Evolutionary conservation across 2,888 invertebrate genomes (phyloP), one percentile per base, ranked within the genome.

Genomic region (Pyrrhosoma nymphula): DNA sequence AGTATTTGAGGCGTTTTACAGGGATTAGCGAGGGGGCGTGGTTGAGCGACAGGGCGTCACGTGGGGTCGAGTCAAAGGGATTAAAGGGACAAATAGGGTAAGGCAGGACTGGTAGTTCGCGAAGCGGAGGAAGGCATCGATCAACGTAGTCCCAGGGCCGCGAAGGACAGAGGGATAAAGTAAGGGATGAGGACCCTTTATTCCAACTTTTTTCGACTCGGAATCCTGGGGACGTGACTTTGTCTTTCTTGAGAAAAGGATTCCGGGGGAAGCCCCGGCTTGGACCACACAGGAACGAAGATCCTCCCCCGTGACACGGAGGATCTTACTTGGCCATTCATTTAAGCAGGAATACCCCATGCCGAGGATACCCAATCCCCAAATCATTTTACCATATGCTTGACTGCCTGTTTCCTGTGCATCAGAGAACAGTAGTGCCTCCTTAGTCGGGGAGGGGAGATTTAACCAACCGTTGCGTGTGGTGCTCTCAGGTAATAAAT

Each of bases 1-100:
- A 18, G 82, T 35, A 10, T 16, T 82, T 16, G 82, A 35, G 14
- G 35, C 16, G 82, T 20, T 4, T 82, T 30, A 16, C 35, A 14
- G 14, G 82, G 82, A 82, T 82, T 82, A 82, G 82, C 26, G 30
- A 26, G 3, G 82, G 47, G 82, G 82, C 82, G 82, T 82, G 82
- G 82, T 82, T 82, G 82, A 82, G 82, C 30, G 82, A 82, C 82
- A 35, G 35, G 82, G 35, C 82, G 82, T 82, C 82, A 82, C 82
- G 82, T 35, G 82, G 69, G 82, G 82, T 82, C 82, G 82, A 35
- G 12, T 35, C 20, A 35, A 82, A 18, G 82, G 35, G 82, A 82
- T 82, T 82, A 82, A 47, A n/a, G 82, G 82, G 82, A 82, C 82
- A 82, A 35, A 35, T 82, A 16, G 82, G 69, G 82, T 30, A n/a